These are phyloP conservation scores for Orthosia cruda DNA, from an alignment of 2,888 invertebrate genomes.

Conservation along the genomic window DNA sequence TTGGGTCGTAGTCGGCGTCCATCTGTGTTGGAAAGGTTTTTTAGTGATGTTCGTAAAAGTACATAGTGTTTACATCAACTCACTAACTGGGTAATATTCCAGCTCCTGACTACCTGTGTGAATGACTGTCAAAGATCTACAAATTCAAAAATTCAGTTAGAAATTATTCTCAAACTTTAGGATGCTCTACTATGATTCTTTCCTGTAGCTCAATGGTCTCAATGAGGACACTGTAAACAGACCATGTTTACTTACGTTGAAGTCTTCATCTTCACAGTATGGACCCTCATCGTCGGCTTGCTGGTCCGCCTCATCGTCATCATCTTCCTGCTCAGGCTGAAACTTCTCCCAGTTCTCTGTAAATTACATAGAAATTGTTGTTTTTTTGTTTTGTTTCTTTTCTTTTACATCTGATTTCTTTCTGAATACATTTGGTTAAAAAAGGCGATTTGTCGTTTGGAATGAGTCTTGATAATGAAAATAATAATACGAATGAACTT, in stretches of 20 bases:
- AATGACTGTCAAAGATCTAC: too few relatives aligned
- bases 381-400: too few relatives aligned
- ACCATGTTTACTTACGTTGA: slow-evolving; percentile 91
- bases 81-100: too few relatives aligned
- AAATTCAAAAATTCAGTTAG: too few relatives aligned
- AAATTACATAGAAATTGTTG: slow-evolving; percentile 44
- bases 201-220: not conserved
- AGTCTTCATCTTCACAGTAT: slow-evolving; percentile 96
- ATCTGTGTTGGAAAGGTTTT: not conserved
- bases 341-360: slow-evolving; percentile 94
- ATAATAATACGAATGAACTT: too few relatives aligned
- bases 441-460: too few relatives aligned
- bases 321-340: slow-evolving; percentile 82
- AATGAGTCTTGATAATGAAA: too few relatives aligned
- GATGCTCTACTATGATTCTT: not conserved
- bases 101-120: too few relatives aligned
- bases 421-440: too few relatives aligned
- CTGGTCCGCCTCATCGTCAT: slow-evolving; percentile 60
- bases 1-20: slow-evolving; percentile 97
- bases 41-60: not conserved
- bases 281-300: slow-evolving; percentile 78
- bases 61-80: too few relatives aligned
- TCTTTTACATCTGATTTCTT: too few relatives aligned
- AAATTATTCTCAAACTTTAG: too few relatives aligned
- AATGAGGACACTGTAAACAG: not conserved